Conservation (phyloP, 2,797 vertebrate genomes). For the Spondyliosoma cantharus region DNA sequence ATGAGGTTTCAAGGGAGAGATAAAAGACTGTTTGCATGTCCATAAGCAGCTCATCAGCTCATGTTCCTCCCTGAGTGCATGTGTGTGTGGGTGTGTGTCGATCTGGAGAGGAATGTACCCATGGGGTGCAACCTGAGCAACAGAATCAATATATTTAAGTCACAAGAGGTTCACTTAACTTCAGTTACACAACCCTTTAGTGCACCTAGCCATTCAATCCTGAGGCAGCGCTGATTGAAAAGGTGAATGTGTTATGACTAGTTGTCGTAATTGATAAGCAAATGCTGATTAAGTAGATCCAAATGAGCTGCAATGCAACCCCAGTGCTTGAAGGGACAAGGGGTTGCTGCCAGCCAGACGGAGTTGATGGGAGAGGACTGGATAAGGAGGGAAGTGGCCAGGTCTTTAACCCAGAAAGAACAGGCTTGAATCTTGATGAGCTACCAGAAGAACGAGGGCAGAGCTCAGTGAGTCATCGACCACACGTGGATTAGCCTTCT, state of each 20-base stretch:
- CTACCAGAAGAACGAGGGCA: slow-evolving; percentile 56
- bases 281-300: slow-evolving; percentile 66
- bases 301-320: slow-evolving; percentile 36
- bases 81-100: slow-evolving; percentile 37
- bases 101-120: slow-evolving; percentile 55
- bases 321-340: slow-evolving; percentile 1
- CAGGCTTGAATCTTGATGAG: slow-evolving; percentile 71
- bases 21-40: slow-evolving; percentile 51
- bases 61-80: slow-evolving; percentile 49
- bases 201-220: slow-evolving; percentile 44
- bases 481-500: slow-evolving; percentile 60
- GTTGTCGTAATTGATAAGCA: slow-evolving; percentile 58
- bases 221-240: slow-evolving; percentile 61
- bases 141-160: slow-evolving; percentile 72
- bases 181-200: slow-evolving; percentile 42
- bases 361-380: slow-evolving; percentile 28
- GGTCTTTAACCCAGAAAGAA: slow-evolving; percentile 62
- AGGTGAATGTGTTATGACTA: slow-evolving; percentile 58
- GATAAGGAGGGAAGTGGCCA: slow-evolving; percentile 28
- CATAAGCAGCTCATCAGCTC: slow-evolving; percentile 56
- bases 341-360: slow-evolving; percentile 6
- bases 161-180: slow-evolving; percentile 62
- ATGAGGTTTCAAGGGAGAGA: slow-evolving; percentile 43
- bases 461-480: slow-evolving; percentile 71
- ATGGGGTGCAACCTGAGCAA: slow-evolving; percentile 74